phyloP scores from a whole-genome alignment of 2,888 invertebrate species.

The Fragum fragum region DNA sequence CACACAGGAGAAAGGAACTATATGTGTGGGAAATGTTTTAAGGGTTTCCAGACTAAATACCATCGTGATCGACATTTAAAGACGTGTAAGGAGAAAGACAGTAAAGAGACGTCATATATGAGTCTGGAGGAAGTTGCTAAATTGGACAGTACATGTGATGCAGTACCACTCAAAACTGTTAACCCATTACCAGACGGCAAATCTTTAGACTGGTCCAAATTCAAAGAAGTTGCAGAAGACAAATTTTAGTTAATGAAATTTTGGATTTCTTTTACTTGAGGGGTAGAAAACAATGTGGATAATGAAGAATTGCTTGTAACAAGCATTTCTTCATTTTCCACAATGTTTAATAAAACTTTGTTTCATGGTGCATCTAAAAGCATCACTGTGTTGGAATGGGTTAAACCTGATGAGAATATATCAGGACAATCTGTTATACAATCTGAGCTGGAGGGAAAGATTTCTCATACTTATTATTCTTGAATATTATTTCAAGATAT shows the following conservation, averaged over 20 bases:
- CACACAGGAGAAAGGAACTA: conserved; percentile 80
- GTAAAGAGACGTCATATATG: conserved; percentile 62
- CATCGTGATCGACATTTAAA: conserved; percentile 79
- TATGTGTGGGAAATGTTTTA: conserved; percentile 76
- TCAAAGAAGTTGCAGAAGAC: too few relatives aligned
- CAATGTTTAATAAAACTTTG: too few relatives aligned
- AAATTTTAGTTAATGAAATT: too few relatives aligned
- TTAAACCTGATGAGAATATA: conserved; percentile 44
- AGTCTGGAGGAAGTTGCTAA: conserved; percentile 63
- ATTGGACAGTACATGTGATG: conserved; percentile 60
- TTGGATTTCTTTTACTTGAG: too few relatives aligned
- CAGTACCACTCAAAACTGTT: conserved; percentile 46
- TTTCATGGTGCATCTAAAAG: too few relatives aligned
- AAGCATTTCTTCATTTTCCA: too few relatives aligned
- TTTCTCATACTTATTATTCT: conserved; percentile 11
- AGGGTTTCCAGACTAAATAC: conserved; percentile 79
- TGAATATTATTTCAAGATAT: too few relatives aligned
- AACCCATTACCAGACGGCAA: too few relatives aligned
- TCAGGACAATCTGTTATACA: conserved; percentile 6
- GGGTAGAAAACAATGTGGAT: too few relatives aligned
- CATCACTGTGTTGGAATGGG: too few relatives aligned
- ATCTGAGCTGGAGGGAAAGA: not conserved
- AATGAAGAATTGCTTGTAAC: too few relatives aligned
- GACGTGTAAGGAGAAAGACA: conserved; percentile 74
- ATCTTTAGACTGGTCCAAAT: too few relatives aligned